Base-by-base conservation (phyloP, 1,140 invertebrate genomes). In the Penaeus indicus region DNA sequence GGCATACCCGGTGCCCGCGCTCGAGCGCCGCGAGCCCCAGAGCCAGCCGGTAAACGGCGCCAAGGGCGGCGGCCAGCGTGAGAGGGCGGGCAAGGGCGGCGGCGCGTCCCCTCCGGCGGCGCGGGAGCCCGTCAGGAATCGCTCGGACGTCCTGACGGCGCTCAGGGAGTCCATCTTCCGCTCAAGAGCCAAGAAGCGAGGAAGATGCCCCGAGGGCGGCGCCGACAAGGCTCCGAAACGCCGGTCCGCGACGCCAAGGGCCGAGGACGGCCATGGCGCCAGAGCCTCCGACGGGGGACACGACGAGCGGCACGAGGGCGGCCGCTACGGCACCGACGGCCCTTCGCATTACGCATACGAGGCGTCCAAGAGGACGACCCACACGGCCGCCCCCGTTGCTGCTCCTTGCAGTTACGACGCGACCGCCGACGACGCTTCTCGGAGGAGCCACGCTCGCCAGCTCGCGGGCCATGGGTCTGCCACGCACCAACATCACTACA, bases 81-180 rank as follows among this genome's bases (percentile, higher is more conserved):
- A 47, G 4, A 47, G 47, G 4, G 7, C 47, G 47, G 11, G 7
- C 47, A 47, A 47, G 47, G 47, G 7, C 47, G 11, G 47, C 47
- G 47, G 47, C 47, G 11, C 47, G 11, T 47, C 47, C 32, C 32
- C 32, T 4, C 47, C 7, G 47, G 38, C n/a, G 3, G 25, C 16
- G 18, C 19, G 64, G 42, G 64, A 81, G 63, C 27, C 32, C 38
- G 21, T 27, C 27, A 62, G 25, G 19, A 72, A 62, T 3, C 84
- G 78, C 67, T 82, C 60, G 2, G 42, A 81, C 47, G 89, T 90
- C 27, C 60, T 90, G 27, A 64, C 79, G 19, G 89, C 89, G 8
- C 69, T 90, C n/a, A 86, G 89, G 80, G 89, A 80, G 13, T 86
- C 89, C 16, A 90, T 90, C 16, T 90, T 86, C 62, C 67, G 84